phyloP scores from a whole-genome alignment of 2,888 invertebrate species.

The Diadegma fenestrale region DNA sequence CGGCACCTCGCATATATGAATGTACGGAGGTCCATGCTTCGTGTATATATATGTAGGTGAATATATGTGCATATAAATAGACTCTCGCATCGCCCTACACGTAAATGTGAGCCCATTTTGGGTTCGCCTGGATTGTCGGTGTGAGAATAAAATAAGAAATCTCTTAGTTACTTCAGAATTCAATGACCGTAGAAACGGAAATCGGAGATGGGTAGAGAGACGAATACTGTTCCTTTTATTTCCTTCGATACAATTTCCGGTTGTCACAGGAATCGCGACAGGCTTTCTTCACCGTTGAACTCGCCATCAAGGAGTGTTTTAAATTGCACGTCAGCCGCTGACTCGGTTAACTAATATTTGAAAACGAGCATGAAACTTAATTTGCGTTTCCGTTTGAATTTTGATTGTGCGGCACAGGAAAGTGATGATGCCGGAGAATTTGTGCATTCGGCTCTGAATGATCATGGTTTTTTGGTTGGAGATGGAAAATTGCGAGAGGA shows the following conservation, averaged over 20 bases:
- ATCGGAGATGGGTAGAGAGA: slow-evolving; percentile 13
- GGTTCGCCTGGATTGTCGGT: slow-evolving; percentile 36
- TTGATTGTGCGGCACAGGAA: neutral
- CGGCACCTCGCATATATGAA: slow-evolving; percentile 8
- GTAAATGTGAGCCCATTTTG: neutral
- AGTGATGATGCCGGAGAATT: neutral
- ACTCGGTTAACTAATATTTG: neutral
- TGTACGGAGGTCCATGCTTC: neutral
- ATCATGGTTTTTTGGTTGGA: neutral
- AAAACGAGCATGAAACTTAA: neutral
- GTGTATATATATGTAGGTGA: neutral
- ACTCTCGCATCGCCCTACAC: neutral
- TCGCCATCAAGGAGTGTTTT: neutral
- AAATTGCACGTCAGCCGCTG: neutral
- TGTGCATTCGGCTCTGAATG: neutral
- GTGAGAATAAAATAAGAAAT: slow-evolving; percentile 39
- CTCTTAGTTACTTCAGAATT: slow-evolving; percentile 48
- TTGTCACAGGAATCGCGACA: slow-evolving; percentile 37
- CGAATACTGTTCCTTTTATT: slow-evolving; percentile 23
- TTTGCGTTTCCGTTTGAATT: neutral
- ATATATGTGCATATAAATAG: slow-evolving; percentile 8
- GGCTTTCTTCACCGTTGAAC: slow-evolving; percentile 17
- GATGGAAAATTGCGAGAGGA: neutral
- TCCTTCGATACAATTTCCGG: slow-evolving; percentile 47
- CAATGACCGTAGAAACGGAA: slow-evolving; percentile 11